Conservation (phyloP, 2,113 vertebrate genomes). For the Saccopteryx bilineata region DNA sequence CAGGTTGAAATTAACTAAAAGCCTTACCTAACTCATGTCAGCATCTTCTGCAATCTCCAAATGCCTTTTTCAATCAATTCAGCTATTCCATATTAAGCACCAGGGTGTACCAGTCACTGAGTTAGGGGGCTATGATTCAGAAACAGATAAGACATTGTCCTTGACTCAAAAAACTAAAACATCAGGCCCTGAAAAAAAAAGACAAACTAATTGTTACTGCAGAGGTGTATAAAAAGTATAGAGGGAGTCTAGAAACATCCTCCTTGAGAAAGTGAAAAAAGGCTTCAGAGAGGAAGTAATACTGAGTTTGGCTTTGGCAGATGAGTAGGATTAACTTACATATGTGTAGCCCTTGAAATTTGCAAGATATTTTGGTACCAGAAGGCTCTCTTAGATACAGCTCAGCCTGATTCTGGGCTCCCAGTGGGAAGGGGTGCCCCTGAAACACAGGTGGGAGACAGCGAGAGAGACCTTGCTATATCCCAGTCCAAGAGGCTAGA, state of each 20-base stretch:
- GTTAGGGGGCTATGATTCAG: neutral
- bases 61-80: conserved; percentile 32
- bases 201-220: neutral
- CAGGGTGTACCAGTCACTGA: neutral
- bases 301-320: neutral
- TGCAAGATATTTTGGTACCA: conserved; percentile 42
- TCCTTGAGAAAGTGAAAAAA: conserved; percentile 6
- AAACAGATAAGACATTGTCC: conserved; percentile 4
- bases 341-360: conserved; percentile 55
- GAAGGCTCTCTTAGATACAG: neutral
- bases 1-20: conserved; percentile 60
- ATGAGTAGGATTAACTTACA: conserved; percentile 47
- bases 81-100: neutral
- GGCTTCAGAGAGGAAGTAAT: conserved; percentile 43
- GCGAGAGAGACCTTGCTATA: neutral
- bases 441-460: neutral
- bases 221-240: neutral
- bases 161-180: conserved; percentile 50
- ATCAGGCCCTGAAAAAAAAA: conserved; percentile 2
- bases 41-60: conserved; percentile 50
- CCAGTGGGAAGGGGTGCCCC: neutral
- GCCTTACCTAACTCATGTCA: conserved; percentile 24
- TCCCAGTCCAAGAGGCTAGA: neutral
- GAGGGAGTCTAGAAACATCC: neutral
- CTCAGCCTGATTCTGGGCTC: neutral